Conservation (phyloP, 2,797 vertebrate genomes). For the Myotis planiceps region DNA sequence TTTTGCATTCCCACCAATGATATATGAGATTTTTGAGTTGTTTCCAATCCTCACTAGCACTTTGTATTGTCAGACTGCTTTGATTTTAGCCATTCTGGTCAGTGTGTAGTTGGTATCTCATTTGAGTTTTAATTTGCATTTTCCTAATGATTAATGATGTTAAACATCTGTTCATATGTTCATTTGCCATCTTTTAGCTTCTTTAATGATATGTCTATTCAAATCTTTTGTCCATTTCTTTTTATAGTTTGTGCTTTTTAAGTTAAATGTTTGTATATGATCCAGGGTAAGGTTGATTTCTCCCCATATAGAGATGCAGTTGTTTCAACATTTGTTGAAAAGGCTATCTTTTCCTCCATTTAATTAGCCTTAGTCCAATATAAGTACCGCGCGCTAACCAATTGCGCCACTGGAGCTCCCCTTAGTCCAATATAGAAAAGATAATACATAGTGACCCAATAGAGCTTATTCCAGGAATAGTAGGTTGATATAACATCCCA, state of each 20-base stretch:
- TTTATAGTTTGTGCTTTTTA: neutral
- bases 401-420: no score
- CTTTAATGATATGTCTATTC: neutral
- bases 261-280: neutral
- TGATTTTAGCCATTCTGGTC: neutral
- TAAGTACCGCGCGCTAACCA: no score
- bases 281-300: neutral
- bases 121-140: neutral
- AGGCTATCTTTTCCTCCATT: neutral
- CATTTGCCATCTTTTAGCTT: neutral
- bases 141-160: neutral
- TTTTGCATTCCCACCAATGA: neutral
- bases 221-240: neutral
- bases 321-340: neutral
- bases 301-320: neutral
- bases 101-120: neutral
- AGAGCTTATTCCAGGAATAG: neutral
- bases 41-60: neutral
- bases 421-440: neutral
- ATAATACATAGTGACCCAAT: neutral
- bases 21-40: neutral
- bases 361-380: neutral
- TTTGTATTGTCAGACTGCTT: neutral
- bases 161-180: neutral
- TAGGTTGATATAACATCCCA: neutral